Percentiles rank a stretch among this genome's conserved stretches.
Conservation (phyloP, 2,797 vertebrate genomes). For the Crenuchus spilurus region DNA sequence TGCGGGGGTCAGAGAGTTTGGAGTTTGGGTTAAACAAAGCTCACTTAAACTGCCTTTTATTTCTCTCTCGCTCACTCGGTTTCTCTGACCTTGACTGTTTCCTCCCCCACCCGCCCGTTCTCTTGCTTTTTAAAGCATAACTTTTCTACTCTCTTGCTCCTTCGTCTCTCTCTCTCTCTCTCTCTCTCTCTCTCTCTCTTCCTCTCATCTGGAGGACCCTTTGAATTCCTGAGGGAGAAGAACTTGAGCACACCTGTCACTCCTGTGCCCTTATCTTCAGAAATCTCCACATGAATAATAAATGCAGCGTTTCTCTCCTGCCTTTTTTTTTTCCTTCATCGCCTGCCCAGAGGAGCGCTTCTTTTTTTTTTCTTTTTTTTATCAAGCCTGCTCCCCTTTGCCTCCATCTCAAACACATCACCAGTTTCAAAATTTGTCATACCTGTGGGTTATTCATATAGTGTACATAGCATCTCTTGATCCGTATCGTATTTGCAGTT, state of each 20-base stretch:
- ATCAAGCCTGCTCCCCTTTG: slow-evolving; percentile 59
- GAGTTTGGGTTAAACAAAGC: slow-evolving; percentile 29
- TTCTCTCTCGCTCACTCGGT: neutral
- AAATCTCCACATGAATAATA: slow-evolving; percentile 69
- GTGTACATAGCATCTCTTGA: slow-evolving; percentile 60
- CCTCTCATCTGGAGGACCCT: slow-evolving; percentile 52
- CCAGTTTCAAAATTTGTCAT: slow-evolving; percentile 40
- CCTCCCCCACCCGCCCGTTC: slow-evolving; percentile 44
- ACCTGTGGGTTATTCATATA: slow-evolving; percentile 74
- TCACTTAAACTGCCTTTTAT: slow-evolving; percentile 16
- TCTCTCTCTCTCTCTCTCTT: slow-evolving; percentile 51
- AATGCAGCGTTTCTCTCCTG: slow-evolving; percentile 47
- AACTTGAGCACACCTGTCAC: slow-evolving; percentile 57
- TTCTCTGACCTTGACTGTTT: slow-evolving; percentile 31
- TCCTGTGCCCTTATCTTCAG: slow-evolving; percentile 58
- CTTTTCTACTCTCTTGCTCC: slow-evolving; percentile 42
- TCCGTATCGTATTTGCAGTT: slow-evolving; percentile 68
- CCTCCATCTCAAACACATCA: slow-evolving; percentile 51
- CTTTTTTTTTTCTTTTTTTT: slow-evolving; percentile 61
- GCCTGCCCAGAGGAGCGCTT: slow-evolving; percentile 46
- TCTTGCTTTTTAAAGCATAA: slow-evolving; percentile 57
- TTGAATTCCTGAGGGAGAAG: slow-evolving; percentile 58
- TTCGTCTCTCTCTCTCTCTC: slow-evolving; percentile 53
- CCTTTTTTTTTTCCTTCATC: slow-evolving; percentile 17
- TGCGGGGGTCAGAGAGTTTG: neutral